These are phyloP conservation scores for Remorina albescens DNA, from an alignment of 2,797 vertebrate genomes.

Conservation along the genomic window DNA sequence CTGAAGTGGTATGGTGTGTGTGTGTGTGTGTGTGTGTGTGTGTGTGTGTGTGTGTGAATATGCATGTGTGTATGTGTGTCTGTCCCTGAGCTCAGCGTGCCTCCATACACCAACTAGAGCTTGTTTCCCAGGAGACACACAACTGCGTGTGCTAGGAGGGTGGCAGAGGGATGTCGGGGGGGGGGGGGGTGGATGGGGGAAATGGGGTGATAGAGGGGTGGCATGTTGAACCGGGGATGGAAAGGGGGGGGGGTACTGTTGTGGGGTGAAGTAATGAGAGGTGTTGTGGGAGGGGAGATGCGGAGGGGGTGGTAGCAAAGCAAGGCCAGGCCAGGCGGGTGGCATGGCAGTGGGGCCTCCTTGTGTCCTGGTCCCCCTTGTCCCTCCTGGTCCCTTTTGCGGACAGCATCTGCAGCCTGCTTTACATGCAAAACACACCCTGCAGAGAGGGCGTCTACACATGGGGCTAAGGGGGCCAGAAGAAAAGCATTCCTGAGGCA, in stretches of 20 bases:
- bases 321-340: slow-evolving; percentile 80
- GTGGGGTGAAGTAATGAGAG: slow-evolving; percentile 74
- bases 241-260: slow-evolving; percentile 39
- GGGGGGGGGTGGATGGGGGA: slow-evolving; percentile 54
- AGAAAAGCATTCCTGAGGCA: slow-evolving; percentile 85
- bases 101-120: slow-evolving; percentile 71
- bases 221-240: slow-evolving; percentile 64
- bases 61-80: no score
- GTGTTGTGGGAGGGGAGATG: slow-evolving; percentile 68
- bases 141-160: slow-evolving; percentile 81
- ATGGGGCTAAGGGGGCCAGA: slow-evolving; percentile 80
- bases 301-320: slow-evolving; percentile 69
- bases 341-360: slow-evolving; percentile 81
- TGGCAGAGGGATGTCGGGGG: slow-evolving; percentile 76
- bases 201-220: slow-evolving; percentile 70
- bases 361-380: slow-evolving; percentile 79
- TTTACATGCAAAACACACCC: slow-evolving; percentile 86
- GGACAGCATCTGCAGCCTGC: slow-evolving; percentile 85
- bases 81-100: slow-evolving; percentile 66
- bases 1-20: slow-evolving; percentile 55
- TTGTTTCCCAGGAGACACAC: slow-evolving; percentile 81
- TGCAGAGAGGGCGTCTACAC: slow-evolving; percentile 82
- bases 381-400: slow-evolving; percentile 77
- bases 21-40: slow-evolving; percentile 7
- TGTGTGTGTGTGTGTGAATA: slow-evolving; percentile 43